These are phyloP conservation scores for Perognathus longimembris DNA, from an alignment of 2,113 vertebrate species.

Conservation along the genomic window DNA sequence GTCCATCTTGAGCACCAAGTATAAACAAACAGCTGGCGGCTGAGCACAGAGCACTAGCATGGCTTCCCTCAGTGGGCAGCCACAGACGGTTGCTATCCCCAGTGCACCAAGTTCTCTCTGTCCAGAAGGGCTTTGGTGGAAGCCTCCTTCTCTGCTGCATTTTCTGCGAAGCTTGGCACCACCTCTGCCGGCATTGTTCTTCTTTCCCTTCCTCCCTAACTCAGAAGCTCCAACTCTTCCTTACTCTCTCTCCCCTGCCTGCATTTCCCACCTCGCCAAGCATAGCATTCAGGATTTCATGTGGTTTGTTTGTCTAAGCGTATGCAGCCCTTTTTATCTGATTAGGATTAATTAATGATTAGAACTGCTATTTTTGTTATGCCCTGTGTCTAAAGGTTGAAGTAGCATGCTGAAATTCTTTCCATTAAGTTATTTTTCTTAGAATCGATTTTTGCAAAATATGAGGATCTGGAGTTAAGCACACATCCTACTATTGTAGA, in stretches of 20 bases:
- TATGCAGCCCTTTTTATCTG: not conserved
- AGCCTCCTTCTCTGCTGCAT: not conserved
- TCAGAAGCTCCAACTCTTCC: not conserved
- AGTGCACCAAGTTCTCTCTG: not conserved
- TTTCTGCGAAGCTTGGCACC: not conserved
- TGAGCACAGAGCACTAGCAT: not conserved
- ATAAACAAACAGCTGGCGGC: too few species aligned
- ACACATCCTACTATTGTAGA: not conserved
- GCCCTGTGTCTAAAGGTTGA: not conserved
- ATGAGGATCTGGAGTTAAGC: not conserved
- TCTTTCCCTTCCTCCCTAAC: not conserved
- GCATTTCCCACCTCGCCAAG: not conserved
- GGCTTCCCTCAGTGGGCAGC: not conserved
- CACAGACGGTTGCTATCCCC: not conserved
- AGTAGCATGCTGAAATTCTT: not conserved
- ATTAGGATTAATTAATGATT: conserved; percentile 39
- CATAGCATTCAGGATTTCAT: not conserved
- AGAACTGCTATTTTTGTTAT: not conserved
- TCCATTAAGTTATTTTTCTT: not conserved
- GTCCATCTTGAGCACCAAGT: not conserved
- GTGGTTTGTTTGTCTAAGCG: not conserved
- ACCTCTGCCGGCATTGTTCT: not conserved
- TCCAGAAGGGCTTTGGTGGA: not conserved
- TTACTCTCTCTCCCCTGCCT: not conserved
- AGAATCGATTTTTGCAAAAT: conserved; percentile 1